phyloP scores from a whole-genome alignment of 2,888 invertebrate species.

The Cosmorhoe ocellata region DNA sequence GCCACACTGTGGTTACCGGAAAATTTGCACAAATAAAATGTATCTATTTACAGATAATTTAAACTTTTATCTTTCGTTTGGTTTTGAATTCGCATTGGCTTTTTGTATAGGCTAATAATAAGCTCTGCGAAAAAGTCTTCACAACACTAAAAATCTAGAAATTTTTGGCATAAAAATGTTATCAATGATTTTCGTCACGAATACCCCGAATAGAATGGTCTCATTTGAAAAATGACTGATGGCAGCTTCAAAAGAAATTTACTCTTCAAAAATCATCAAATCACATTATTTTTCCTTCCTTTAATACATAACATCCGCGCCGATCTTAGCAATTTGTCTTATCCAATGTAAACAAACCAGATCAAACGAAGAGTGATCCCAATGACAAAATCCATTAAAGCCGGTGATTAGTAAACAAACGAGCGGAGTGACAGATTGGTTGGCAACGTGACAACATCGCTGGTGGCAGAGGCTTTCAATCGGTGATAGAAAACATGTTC shows the following conservation, averaged over 20 bases:
- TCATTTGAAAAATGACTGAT: constrained; percentile 11
- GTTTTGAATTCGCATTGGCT: too few species aligned
- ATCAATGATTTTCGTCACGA: too few species aligned
- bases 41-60: too few species aligned
- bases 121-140: too few species aligned
- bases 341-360: constrained; percentile 66
- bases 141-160: too few species aligned
- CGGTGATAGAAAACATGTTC: neutral
- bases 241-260: constrained; percentile 15
- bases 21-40: too few species aligned
- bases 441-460: constrained; percentile 71
- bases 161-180: too few species aligned
- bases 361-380: constrained; percentile 64
- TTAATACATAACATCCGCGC: constrained; percentile 33
- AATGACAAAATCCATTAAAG: constrained; percentile 81
- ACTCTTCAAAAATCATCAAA: constrained; percentile 11
- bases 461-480: constrained; percentile 26
- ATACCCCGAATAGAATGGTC: neutral
- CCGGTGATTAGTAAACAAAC: constrained; percentile 78
- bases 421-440: constrained; percentile 75
- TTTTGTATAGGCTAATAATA: too few species aligned
- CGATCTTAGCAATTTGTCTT: constrained; percentile 61
- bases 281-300: constrained; percentile 8
- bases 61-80: too few species aligned
- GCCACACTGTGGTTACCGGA: too few species aligned